phyloP scores from a whole-genome alignment of 1,140 invertebrate species.

The Heliconius hermathena region DNA sequence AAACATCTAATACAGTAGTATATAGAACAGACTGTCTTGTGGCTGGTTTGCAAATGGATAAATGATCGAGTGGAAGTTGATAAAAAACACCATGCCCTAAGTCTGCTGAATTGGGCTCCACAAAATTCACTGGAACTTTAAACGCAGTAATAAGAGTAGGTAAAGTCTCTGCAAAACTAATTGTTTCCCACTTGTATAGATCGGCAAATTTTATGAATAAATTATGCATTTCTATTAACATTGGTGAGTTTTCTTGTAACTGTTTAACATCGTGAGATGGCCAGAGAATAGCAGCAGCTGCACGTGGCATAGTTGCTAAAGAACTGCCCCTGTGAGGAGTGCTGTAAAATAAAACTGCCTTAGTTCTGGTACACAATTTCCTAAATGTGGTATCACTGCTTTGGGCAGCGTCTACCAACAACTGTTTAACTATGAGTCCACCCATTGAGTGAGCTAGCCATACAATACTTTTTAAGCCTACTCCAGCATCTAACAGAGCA shows the following conservation, averaged over 20 bases:
- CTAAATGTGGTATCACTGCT: constrained; percentile 60
- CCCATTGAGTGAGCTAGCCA: constrained; percentile 95
- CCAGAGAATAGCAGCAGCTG: constrained; percentile 87
- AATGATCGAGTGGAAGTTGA: constrained; percentile 87
- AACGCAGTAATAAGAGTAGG: constrained; percentile 85
- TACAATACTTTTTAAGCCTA: constrained; percentile 86
- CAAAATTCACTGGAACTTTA: constrained; percentile 84
- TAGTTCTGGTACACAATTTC: constrained; percentile 85
- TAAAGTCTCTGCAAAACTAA: constrained; percentile 89
- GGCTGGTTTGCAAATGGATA: constrained; percentile 90
- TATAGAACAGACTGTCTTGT: constrained; percentile 82
- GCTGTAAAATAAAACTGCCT: constrained; percentile 90
- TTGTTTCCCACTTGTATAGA: constrained; percentile 83
- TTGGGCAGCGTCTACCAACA: constrained; percentile 59
- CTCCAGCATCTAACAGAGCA: constrained; percentile 85
- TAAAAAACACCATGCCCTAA: constrained; percentile 89
- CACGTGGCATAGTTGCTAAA: constrained; percentile 81
- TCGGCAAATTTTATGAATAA: constrained; percentile 84
- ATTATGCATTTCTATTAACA: constrained; percentile 84
- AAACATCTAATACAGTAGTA: constrained; percentile 68
- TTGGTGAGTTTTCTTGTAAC: constrained; percentile 87
- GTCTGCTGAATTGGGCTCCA: constrained; percentile 87
- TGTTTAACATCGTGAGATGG: constrained; percentile 92
- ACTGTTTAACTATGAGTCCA: constrained; percentile 90
- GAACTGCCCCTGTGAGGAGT: constrained; percentile 88